Base-by-base conservation (phyloP, 2,888 invertebrate genomes). In the Tipula lateralis region DNA sequence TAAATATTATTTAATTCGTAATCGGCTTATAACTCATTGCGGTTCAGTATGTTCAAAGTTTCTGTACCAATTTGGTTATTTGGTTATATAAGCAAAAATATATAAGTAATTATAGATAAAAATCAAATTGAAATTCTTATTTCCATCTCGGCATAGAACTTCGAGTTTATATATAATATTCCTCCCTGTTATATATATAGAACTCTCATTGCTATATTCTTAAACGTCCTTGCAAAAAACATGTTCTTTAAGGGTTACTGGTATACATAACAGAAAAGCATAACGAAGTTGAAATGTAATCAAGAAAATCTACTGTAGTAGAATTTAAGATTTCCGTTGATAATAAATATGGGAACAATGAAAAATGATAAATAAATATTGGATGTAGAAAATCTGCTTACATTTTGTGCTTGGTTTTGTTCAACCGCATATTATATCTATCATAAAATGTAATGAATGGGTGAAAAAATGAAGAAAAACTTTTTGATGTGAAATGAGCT, bases 361-460 rank as follows among this genome's bases (percentile, higher is more conserved):
- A 66, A 66, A 66, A 1, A 24, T 66, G 9, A 9, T 66, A 24
- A 66, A 66, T 66, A 66, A 66, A 66, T 66, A 66, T 66, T 66
- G 66, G 24, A 66, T 66, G 66, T 66, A 66, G 66, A 66, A 66
- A 66, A 66, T 24, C 24, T 66, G 66, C 66, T 66, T 66, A 66
- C 66, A 66, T 19, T 66, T 66, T 16, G 16, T 50, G 44, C 39
- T 50, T 50, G 44, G 19, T 19, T 66, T 66, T 66, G 66, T 66
- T 19, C 9, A 24, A 66, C 66, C 66, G 66, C 66, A 24, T n/a
- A n/a, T 16, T 9, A 7, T 66, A 66, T 66, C 24, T 66, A 24
- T 66, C 66, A 66, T 66, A 66, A 66, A 66, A 66, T 24, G 24
- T 66, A 24, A 66, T 66, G 66, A 66, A 66, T 66, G 66, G 66